phyloP scores from a whole-genome alignment of 1,140 invertebrate genomes.

The Danaus melanippus region DNA sequence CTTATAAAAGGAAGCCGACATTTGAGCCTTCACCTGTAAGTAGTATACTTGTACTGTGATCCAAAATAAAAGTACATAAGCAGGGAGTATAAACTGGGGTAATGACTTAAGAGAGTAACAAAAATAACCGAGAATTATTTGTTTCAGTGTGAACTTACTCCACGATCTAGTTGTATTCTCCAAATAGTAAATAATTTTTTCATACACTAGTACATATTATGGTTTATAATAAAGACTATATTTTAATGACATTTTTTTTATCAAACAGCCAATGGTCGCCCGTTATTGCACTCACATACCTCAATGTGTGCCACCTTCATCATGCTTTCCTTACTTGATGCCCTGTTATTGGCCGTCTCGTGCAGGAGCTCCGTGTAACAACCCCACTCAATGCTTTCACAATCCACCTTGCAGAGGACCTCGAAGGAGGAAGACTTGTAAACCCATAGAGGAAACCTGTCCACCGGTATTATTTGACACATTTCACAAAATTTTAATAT shows the following conservation, averaged over 20 bases:
- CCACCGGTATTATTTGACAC: slow-evolving; percentile 27
- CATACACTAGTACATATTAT: neutral
- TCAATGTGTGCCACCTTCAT: slow-evolving; percentile 43
- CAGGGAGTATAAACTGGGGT: neutral
- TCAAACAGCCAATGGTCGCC: slow-evolving; percentile 39
- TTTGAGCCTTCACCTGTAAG: slow-evolving; percentile 34
- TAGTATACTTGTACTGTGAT: slow-evolving; percentile 1
- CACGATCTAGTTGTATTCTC: slow-evolving; percentile 43
- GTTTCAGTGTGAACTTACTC: slow-evolving; percentile 44
- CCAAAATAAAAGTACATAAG: neutral
- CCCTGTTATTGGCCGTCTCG: slow-evolving; percentile 56
- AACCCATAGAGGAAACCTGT: slow-evolving; percentile 31
- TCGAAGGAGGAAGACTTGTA: slow-evolving; percentile 21
- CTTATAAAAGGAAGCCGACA: slow-evolving; percentile 36
- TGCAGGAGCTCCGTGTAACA: slow-evolving; percentile 47
- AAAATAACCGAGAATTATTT: slow-evolving; percentile 4
- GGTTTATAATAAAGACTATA: neutral
- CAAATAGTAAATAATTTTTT: slow-evolving; percentile 32
- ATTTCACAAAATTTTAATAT: too few species aligned
- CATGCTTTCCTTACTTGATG: slow-evolving; percentile 55
- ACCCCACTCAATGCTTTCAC: slow-evolving; percentile 51
- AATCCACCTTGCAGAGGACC: slow-evolving; percentile 48
- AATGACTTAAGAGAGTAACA: neutral
- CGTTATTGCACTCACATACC: slow-evolving; percentile 48
- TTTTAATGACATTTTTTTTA: slow-evolving; percentile 1